Conservation (phyloP, 2,888 invertebrate species). For the Nomada ruficornis region DNA sequence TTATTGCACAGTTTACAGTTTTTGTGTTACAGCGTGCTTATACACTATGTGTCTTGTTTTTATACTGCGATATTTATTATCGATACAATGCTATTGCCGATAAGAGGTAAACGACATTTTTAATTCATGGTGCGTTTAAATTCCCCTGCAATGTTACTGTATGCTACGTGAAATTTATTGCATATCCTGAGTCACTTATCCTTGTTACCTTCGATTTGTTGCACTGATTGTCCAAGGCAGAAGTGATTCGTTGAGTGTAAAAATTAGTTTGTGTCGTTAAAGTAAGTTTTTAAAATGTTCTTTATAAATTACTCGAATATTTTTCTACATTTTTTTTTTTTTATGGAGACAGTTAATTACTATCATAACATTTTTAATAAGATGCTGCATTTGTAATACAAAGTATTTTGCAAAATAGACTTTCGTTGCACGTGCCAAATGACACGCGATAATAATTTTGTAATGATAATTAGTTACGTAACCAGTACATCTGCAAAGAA, state of each 20-base stretch:
- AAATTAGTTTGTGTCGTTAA: too few relatives aligned
- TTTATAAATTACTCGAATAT: neutral
- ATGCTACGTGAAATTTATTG: too few relatives aligned
- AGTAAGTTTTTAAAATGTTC: too few relatives aligned
- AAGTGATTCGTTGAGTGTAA: too few relatives aligned
- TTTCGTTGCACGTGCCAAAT: neutral
- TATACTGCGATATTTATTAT: constrained; percentile 12
- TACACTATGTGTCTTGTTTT: constrained; percentile 26
- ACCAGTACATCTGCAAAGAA: neutral
- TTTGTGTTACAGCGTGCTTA: constrained; percentile 26
- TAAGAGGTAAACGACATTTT: constrained; percentile 23
- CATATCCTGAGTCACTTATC: neutral
- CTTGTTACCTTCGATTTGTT: neutral
- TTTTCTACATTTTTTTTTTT: neutral
- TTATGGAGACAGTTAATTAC: neutral
- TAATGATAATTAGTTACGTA: neutral
- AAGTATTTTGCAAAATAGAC: neutral
- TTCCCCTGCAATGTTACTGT: neutral
- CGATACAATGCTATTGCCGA: neutral
- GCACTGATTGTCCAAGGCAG: too few relatives aligned
- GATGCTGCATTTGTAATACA: neutral
- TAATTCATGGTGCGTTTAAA: constrained; percentile 4
- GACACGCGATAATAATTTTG: neutral
- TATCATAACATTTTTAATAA: neutral
- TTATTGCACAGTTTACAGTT: constrained; percentile 20